Evolutionary conservation across 2,113 vertebrate genomes (phyloP).

Genomic region (Gambusia holbrooki): DNA sequence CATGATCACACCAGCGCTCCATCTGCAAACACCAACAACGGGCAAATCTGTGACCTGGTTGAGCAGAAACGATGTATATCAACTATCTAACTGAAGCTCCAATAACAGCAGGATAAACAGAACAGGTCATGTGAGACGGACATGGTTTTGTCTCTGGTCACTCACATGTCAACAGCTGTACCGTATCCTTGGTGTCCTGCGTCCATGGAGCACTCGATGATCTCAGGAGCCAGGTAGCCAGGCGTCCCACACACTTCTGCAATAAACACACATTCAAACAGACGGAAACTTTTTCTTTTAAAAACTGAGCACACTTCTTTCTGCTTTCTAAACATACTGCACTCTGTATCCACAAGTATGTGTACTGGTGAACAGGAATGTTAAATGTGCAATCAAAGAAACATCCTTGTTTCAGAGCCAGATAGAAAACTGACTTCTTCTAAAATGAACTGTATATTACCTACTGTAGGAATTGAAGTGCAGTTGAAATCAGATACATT

Average conservation of each 20-base stretch:
- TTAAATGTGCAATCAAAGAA: neutral
- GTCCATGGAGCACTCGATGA: slow-evolving; percentile 96
- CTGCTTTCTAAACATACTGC: neutral
- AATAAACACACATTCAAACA: slow-evolving; percentile 23
- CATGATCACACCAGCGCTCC: slow-evolving; percentile 98
- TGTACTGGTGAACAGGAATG: neutral
- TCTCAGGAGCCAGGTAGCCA: slow-evolving; percentile 94
- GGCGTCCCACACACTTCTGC: slow-evolving; percentile 96
- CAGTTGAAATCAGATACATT: too few species aligned
- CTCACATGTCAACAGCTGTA: slow-evolving; percentile 94
- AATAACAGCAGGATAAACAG: neutral
- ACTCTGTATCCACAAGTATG: neutral
- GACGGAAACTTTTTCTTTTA: neutral
- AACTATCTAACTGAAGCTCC: neutral
- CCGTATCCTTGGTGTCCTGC: slow-evolving; percentile 86
- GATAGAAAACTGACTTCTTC: neutral
- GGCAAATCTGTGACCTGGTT: neutral
- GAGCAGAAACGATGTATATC: neutral
- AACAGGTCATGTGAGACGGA: neutral
- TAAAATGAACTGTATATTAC: neutral
- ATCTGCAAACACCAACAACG: slow-evolving; percentile 76
- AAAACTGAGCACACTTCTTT: neutral
- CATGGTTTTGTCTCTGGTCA: neutral
- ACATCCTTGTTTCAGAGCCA: neutral
- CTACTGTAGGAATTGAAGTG: neutral